Conservation (phyloP, 1,140 invertebrate species). For the Triops longicaudatus region DNA sequence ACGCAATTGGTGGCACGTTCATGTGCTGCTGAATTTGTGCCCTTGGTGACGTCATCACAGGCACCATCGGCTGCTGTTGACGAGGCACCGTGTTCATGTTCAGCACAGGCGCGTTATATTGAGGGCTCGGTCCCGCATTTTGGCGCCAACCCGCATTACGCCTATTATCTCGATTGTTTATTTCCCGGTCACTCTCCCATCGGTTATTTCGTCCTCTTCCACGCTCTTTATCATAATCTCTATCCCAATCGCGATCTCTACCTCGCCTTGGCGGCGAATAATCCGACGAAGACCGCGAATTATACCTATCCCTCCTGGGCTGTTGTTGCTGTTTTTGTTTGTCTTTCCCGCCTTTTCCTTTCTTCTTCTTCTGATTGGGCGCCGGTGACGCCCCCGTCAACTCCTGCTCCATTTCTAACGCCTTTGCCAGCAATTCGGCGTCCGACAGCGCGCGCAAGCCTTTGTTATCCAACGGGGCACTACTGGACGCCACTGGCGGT, state of each 20-base stretch:
- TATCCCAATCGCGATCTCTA: background rate
- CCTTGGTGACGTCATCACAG: background rate
- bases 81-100: background rate
- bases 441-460: constrained; percentile 9
- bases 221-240: background rate
- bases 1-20: too few species aligned
- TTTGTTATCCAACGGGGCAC: background rate
- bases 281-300: background rate
- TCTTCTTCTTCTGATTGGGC: background rate
- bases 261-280: background rate
- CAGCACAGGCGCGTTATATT: too few species aligned
- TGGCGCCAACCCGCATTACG: background rate
- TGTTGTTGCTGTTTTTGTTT: background rate
- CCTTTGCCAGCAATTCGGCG: constrained; percentile 25
- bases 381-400: background rate
- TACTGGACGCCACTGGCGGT: background rate
- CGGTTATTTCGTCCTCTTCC: background rate
- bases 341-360: constrained; percentile 6
- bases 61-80: background rate
- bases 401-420: constrained; percentile 25
- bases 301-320: background rate
- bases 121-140: background rate
- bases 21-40: background rate
- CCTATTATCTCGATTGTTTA: background rate
- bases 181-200: background rate